Percentiles rank a stretch among this genome's conserved stretches.
phyloP scores from a whole-genome alignment of 2,113 vertebrate species.

The Herpailurus yagouaroundi region DNA sequence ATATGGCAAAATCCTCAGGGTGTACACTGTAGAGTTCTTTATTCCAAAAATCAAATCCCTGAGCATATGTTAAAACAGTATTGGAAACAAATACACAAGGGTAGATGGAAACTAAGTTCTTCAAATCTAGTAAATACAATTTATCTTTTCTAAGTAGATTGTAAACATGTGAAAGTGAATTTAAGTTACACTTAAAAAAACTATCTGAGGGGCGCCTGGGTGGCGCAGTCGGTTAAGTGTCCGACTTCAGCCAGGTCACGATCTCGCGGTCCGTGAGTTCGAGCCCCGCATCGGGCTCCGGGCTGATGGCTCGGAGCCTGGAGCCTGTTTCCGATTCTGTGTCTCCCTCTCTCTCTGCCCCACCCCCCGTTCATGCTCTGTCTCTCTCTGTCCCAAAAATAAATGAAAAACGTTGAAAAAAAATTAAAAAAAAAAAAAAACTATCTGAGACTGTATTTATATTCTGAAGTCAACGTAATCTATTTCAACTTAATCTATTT shows the following conservation, averaged over 20 bases:
- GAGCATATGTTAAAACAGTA: background rate
- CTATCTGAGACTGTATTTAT: background rate
- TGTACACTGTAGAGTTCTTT: background rate
- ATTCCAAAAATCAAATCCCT: constrained; percentile 56
- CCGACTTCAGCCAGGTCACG: no score
- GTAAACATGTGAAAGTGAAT: constrained; percentile 15
- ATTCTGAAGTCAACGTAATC: constrained; percentile 42
- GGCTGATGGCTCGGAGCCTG: no score
- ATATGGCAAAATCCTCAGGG: background rate
- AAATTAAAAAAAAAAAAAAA: no score
- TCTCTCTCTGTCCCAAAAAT: no score
- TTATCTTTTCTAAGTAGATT: constrained; percentile 48
- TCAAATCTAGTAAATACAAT: constrained; percentile 39
- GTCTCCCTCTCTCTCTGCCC: no score
- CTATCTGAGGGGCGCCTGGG: no score
- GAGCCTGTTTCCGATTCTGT: no score
- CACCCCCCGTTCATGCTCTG: no score
- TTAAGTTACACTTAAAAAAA: constrained; percentile 41
- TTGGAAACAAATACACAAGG: constrained; percentile 19
- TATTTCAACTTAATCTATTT: constrained; percentile 24
- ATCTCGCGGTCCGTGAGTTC: no score
- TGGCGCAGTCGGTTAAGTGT: no score
- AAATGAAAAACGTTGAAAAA: no score
- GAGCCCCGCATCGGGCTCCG: no score
- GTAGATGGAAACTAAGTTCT: constrained; percentile 30